Evolutionary conservation across 2,797 vertebrate genomes (phyloP), one percentile per base, ranked within the genome.

Genomic region (Rallus crepitans): DNA sequence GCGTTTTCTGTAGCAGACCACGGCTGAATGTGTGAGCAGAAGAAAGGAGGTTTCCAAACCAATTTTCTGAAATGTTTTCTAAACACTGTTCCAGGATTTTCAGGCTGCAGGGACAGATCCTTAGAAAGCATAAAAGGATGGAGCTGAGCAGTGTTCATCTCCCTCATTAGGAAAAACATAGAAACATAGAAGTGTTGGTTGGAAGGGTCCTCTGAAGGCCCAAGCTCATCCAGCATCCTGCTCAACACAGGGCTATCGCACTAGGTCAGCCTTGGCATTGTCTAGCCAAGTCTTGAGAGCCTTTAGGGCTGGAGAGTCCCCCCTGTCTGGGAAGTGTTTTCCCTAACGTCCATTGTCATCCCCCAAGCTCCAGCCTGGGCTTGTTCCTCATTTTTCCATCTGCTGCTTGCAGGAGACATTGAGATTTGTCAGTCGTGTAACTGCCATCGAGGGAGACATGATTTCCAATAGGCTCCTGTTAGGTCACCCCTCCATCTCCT

Each of bases 391-490:
- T 70, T 85, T 89, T 59, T 45, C 30, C 52, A 48, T 52, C 65
- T 35, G 28, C 28, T 4, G 1, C 35, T 86, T 7, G 0, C 53
- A 65, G 61, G n/a, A 42, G 31, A 25, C 7, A 0, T n/a, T 59
- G 20, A 40, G 5, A 16, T 78, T 25, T 16, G 5, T 63, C 52
- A 30, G 14, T 47, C 15, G 0, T 25, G 18, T 76, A 39, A 25
- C 14, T 79, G 13, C 17, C 21, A 3, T 25, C 1, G 3, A 87
- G 18, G 20, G 40, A 76, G 11, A 11, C 0, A 0, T 52, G 16
- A 60, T 81, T 87, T 68, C 27, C 24, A 42, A 2, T 8, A 64
- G 40, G 11, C 0, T 80, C 13, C 15, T 48, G 6, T 56, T 71
- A 64, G 61, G 42, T 59, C 20, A 23, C 7, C 6, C 6, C 1